A percentile compares a stretch with the other conserved stretches of the same genome.
Evolutionary conservation across 2,888 invertebrate genomes (phyloP).

Genomic region (Tortricodes alternella): DNA sequence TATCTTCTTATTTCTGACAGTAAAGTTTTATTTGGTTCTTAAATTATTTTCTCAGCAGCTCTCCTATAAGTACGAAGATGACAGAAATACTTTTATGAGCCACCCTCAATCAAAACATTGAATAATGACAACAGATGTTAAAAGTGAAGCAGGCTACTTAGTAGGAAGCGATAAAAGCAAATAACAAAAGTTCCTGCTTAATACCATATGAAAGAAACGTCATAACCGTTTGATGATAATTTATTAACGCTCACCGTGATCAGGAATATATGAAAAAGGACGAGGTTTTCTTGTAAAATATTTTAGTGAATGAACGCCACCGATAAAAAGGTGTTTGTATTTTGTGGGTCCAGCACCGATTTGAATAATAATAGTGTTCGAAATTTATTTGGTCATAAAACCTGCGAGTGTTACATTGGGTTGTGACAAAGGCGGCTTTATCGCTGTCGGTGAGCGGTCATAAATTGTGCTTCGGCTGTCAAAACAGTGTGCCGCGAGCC

Average conservation of each 20-base stretch:
- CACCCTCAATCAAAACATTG: constrained; percentile 51
- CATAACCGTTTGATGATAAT: constrained; percentile 60
- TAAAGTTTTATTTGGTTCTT: background rate
- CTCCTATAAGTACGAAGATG: constrained; percentile 20
- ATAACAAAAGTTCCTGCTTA: constrained; percentile 53
- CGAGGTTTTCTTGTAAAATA: constrained; percentile 53
- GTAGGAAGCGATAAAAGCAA: constrained; percentile 51
- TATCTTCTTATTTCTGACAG: background rate
- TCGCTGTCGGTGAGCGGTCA: constrained; percentile 68
- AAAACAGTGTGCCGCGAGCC: constrained; percentile 59
- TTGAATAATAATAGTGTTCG: constrained; percentile 82
- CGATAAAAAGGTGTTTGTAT: constrained; percentile 72
- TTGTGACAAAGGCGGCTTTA: constrained; percentile 77
- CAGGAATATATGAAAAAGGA: constrained; percentile 36
- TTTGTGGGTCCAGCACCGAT: constrained; percentile 70
- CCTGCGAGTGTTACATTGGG: constrained; percentile 69
- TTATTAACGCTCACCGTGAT: constrained; percentile 65
- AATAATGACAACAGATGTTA: constrained; percentile 61
- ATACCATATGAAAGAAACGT: constrained; percentile 63
- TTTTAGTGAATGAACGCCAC: constrained; percentile 60
- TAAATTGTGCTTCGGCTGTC: constrained; percentile 79
- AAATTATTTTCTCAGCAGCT: constrained; percentile 24
- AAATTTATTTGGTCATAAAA: constrained; percentile 82
- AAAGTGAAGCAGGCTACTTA: constrained; percentile 50
- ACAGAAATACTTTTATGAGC: constrained; percentile 39